phyloP scores from a whole-genome alignment of 2,113 vertebrate species.

The Loxodonta africana region DNA sequence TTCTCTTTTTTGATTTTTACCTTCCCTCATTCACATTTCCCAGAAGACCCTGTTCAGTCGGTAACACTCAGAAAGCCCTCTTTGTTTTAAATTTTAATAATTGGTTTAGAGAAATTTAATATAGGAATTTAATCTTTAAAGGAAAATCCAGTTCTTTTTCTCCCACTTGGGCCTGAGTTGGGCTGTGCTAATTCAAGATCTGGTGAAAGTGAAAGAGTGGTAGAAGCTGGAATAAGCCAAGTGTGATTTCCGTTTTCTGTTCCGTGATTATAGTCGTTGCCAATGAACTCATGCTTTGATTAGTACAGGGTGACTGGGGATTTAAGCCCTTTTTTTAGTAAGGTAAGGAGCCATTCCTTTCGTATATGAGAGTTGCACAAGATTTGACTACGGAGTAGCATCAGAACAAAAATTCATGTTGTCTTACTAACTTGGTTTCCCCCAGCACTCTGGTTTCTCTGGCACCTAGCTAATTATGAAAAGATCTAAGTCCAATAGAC shows the following conservation, averaged over 20 bases:
- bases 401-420: background rate
- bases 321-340: background rate
- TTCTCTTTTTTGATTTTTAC: background rate
- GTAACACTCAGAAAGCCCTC: background rate
- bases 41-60: background rate
- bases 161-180: background rate
- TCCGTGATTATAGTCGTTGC: background rate
- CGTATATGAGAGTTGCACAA: background rate
- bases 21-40: background rate
- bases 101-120: background rate
- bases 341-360: background rate
- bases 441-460: background rate
- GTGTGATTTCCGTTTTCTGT: background rate
- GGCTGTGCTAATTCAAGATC: background rate
- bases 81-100: slow-evolving; percentile 1
- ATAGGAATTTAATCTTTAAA: background rate
- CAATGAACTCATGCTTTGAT: background rate
- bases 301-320: background rate
- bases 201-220: background rate
- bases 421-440: background rate
- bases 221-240: background rate
- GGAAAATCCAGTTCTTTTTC: background rate
- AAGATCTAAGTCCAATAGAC: background rate
- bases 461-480: background rate
- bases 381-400: background rate